Percentiles rank a stretch among this genome's conserved stretches.
Evolutionary conservation across 2,888 invertebrate species (phyloP).

Genomic region (Opisthograptis luteolata): DNA sequence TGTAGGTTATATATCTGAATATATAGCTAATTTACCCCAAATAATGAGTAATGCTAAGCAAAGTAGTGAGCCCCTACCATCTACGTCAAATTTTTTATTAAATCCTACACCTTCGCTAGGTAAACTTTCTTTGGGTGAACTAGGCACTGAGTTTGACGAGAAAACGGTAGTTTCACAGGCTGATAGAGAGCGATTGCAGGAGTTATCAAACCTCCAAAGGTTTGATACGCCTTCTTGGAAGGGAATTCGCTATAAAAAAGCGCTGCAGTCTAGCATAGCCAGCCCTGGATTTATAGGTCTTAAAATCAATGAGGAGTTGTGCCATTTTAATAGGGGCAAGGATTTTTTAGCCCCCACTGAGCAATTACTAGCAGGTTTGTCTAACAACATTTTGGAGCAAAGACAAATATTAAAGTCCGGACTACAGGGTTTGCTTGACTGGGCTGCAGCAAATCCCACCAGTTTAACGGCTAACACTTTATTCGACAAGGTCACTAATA

Average conservation of each 20-base stretch:
- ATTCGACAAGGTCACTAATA: too few species aligned
- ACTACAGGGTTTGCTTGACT: too few species aligned
- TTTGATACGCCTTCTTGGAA: conserved; percentile 22
- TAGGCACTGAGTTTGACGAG: not conserved
- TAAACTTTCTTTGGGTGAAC: not conserved
- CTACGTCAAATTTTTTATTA: not conserved
- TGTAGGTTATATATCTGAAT: not conserved
- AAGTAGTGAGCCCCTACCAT: not conserved
- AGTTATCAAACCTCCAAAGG: conserved; percentile 7
- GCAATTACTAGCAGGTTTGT: too few species aligned
- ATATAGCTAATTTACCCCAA: not conserved
- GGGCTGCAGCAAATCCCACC: too few species aligned
- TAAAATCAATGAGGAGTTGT: conserved; percentile 34
- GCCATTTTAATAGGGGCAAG: conserved; percentile 29
- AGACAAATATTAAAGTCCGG: too few species aligned
- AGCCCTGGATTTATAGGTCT: conserved; percentile 29
- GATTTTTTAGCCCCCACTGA: conserved; percentile 35
- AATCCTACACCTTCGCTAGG: not conserved
- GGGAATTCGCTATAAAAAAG: conserved; percentile 26
- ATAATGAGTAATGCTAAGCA: not conserved
- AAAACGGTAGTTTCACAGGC: not conserved
- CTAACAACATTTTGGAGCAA: too few species aligned
- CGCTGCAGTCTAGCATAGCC: conserved; percentile 22
- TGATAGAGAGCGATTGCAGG: conserved; percentile 4
- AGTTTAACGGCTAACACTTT: too few species aligned